Evolutionary conservation across 2,888 invertebrate genomes (phyloP).

Genomic region (Drosophila mercatorum): DNA sequence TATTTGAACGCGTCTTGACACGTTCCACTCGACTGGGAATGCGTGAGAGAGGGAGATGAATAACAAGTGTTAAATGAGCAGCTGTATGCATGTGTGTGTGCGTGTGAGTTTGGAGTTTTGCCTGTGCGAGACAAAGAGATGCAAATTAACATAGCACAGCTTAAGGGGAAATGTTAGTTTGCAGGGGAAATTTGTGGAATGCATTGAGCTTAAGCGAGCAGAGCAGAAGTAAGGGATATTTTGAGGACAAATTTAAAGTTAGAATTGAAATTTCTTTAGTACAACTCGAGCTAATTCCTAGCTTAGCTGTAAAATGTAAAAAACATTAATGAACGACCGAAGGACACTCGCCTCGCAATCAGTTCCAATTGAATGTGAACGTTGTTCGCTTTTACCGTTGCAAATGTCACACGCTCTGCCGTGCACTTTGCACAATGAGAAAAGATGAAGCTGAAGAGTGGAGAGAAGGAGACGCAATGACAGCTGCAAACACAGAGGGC

Average conservation of each 20-base stretch:
- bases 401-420: constrained; percentile 23
- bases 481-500: constrained; percentile 33
- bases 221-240: background rate
- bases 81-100: background rate
- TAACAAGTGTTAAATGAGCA: background rate
- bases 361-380: constrained; percentile 48
- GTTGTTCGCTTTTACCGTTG: constrained; percentile 35
- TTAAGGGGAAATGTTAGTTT: background rate
- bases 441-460: constrained; percentile 8
- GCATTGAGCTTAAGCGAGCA: background rate
- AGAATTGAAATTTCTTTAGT: background rate
- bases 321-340: constrained; percentile 47
- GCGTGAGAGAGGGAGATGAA: background rate
- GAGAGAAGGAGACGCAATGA: constrained; percentile 22
- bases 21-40: background rate
- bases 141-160: constrained; percentile 13
- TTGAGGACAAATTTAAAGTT: background rate
- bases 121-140: constrained; percentile 2
- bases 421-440: constrained; percentile 49
- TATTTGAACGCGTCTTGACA: constrained; percentile 19
- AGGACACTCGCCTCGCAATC: constrained; percentile 29
- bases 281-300: constrained; percentile 16
- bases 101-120: background rate
- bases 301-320: constrained; percentile 18
- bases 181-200: background rate